Evolutionary conservation across 2,113 vertebrate genomes (phyloP).

Genomic region (Pelvicachromis taeniatus): DNA sequence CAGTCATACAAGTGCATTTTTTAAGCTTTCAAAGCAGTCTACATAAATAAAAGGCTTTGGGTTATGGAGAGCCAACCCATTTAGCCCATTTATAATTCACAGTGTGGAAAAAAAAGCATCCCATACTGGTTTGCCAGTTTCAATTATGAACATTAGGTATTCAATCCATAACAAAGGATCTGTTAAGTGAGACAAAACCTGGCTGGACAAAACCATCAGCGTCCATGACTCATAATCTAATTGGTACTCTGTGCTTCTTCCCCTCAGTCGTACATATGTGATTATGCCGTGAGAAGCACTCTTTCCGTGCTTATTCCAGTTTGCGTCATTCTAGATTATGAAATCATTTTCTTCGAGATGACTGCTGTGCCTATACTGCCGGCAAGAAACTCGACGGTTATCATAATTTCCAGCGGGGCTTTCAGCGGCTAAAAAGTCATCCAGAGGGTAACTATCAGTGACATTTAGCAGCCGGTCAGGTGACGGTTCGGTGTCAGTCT

Average conservation of each 20-base stretch:
- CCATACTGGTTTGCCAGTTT: neutral
- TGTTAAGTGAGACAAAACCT: neutral
- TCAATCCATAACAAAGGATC: slow-evolving; percentile 4
- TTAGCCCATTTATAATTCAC: slow-evolving; percentile 27
- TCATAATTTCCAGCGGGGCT: neutral
- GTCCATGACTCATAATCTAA: neutral
- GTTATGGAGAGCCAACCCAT: neutral
- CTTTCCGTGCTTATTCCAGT: slow-evolving; percentile 10
- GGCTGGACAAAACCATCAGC: neutral
- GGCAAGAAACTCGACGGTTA: neutral
- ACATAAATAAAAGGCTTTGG: neutral
- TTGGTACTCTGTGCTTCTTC: neutral
- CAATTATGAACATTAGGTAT: neutral
- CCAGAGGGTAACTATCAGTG: neutral
- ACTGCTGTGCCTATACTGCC: neutral
- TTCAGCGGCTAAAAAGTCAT: neutral
- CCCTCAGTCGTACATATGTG: neutral
- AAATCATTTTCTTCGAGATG: neutral
- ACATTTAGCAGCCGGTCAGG: neutral
- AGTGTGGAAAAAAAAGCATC: neutral
- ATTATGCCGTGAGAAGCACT: neutral
- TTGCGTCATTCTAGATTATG: slow-evolving; percentile 5
- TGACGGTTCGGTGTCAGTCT: neutral
- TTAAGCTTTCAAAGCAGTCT: neutral
- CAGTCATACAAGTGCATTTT: neutral